These are phyloP conservation scores for Shinisaurus crocodilurus DNA, from an alignment of 2,113 vertebrate genomes.

Conservation along the genomic window DNA sequence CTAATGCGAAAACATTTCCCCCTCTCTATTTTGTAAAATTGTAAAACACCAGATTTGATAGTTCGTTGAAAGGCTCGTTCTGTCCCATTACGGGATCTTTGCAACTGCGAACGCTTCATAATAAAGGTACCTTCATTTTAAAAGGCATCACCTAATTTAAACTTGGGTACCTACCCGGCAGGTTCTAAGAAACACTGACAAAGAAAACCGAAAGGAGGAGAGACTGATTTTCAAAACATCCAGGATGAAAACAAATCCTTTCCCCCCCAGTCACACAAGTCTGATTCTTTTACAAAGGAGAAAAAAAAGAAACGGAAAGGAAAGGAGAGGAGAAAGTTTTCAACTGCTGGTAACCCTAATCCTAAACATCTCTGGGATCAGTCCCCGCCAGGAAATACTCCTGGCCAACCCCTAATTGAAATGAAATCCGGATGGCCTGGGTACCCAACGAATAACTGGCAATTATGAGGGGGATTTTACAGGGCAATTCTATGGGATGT, in stretches of 20 bases:
- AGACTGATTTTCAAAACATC: neutral
- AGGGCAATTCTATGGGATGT: too few relatives aligned
- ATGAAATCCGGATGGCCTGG: neutral
- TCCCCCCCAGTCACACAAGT: accelerated
- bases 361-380: too few relatives aligned
- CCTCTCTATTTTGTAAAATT: neutral
- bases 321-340: neutral
- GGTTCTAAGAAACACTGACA: neutral
- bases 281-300: neutral
- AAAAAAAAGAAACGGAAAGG: neutral
- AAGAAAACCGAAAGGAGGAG: neutral
- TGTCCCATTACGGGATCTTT: neutral
- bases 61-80: neutral
- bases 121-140: too few relatives aligned
- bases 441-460: too few relatives aligned
- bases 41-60: neutral
- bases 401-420: neutral
- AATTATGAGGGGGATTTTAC: too few relatives aligned
- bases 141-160: neutral
- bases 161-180: neutral
- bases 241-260: neutral
- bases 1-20: neutral
- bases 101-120: neutral
- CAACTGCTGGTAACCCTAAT: neutral
- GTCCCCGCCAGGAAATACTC: neutral